Conservation (phyloP, 2,797 vertebrate genomes). For the Premnoplex brunnescens region DNA sequence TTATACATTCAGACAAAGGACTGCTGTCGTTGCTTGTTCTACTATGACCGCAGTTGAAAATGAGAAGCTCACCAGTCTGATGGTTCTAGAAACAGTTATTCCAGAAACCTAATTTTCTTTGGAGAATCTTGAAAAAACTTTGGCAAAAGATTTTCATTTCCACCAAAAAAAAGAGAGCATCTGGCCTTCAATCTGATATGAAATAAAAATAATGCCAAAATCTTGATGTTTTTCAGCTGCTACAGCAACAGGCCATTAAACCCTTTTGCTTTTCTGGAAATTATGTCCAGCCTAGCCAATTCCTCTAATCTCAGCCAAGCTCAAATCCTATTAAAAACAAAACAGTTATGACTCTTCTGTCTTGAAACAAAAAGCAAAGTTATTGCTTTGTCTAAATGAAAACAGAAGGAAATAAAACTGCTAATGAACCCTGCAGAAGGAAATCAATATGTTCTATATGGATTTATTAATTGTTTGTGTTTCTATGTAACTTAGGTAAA, state of each 20-base stretch:
- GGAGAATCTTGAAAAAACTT: not conserved
- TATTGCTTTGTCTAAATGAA: not conserved
- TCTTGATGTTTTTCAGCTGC: not conserved
- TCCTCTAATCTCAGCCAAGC: not conserved
- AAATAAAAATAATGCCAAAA: not conserved
- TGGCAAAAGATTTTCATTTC: not conserved
- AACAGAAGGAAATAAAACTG: not conserved
- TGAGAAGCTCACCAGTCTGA: not conserved
- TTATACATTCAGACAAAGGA: not conserved
- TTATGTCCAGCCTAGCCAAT: not conserved
- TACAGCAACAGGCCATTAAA: not conserved
- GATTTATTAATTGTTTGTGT: not conserved
- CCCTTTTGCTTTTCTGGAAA: not conserved
- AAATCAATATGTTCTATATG: not conserved
- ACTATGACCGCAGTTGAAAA: not conserved
- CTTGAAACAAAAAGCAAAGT: not conserved
- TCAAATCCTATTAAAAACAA: not conserved
- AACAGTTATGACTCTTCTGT: not conserved
- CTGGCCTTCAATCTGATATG: not conserved
- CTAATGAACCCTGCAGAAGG: not conserved
- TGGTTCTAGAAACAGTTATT: not conserved
- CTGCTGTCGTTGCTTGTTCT: not conserved
- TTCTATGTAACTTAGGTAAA: conserved; percentile 50
- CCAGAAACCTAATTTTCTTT: not conserved
- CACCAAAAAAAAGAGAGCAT: not conserved